Conservation (phyloP, 2,888 invertebrate species). For the Tipula vernalis region DNA sequence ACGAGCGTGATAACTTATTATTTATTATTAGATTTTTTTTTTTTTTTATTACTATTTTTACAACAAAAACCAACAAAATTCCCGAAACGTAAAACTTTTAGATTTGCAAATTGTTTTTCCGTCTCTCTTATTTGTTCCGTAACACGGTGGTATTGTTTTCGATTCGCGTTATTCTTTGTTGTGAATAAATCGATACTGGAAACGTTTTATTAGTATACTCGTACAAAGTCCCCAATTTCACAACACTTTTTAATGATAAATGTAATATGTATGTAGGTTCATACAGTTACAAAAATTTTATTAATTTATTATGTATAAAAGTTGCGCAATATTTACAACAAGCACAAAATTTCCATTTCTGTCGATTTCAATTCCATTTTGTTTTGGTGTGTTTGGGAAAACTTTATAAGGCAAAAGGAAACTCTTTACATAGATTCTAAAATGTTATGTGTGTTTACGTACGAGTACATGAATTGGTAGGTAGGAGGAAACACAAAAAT, state of each 20-base stretch:
- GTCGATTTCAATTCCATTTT: neutral
- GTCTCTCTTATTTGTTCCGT: neutral
- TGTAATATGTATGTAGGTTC: neutral
- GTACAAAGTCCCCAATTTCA: neutral
- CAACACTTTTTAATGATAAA: neutral
- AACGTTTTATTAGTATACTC: neutral
- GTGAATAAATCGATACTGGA: neutral
- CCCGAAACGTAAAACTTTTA: neutral
- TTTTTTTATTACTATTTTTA: neutral
- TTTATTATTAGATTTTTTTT: neutral
- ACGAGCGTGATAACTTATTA: neutral
- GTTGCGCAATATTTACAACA: neutral
- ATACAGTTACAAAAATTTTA: neutral
- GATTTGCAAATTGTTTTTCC: neutral
- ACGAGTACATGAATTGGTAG: neutral
- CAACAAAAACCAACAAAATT: neutral
- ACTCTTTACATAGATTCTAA: neutral
- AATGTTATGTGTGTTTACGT: neutral
- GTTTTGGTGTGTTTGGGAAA: neutral
- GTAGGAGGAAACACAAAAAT: neutral
- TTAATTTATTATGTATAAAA: neutral
- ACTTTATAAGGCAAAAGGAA: neutral
- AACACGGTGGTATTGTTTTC: neutral
- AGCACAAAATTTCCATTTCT: neutral
- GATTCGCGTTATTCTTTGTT: no score